Evolutionary conservation across 2,113 vertebrate species (phyloP).

Genomic region (Cebus imitator): DNA sequence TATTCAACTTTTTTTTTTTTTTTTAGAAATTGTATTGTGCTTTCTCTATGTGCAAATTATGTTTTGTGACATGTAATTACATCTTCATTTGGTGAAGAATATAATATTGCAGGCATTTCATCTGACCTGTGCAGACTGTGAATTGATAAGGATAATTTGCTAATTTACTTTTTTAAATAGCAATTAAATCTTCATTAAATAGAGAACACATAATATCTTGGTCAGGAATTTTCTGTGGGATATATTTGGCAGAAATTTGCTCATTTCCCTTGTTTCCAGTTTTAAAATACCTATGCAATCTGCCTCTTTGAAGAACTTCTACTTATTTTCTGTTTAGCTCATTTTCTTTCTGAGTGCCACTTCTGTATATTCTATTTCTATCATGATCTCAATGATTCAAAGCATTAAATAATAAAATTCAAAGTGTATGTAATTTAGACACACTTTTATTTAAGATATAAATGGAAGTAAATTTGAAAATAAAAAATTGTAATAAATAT

Average conservation of each 20-base stretch:
- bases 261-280: background rate
- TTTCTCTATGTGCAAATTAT: background rate
- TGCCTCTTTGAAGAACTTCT: background rate
- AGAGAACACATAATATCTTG: background rate
- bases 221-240: background rate
- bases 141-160: background rate
- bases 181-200: conserved; percentile 9
- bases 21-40: background rate
- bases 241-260: background rate
- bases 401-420: background rate
- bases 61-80: background rate
- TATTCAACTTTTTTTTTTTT: background rate
- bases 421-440: background rate
- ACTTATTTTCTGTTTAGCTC: background rate
- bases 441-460: background rate
- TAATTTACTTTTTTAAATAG: background rate
- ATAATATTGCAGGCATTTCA: background rate
- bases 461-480: background rate
- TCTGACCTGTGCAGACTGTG: background rate
- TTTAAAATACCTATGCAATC: background rate
- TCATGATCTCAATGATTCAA: background rate
- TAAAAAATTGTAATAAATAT: background rate
- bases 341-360: conserved; percentile 9
- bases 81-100: background rate
- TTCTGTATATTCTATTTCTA: background rate